Conservation (phyloP, 2,113 vertebrate species). For the Nannospalax galili region DNA sequence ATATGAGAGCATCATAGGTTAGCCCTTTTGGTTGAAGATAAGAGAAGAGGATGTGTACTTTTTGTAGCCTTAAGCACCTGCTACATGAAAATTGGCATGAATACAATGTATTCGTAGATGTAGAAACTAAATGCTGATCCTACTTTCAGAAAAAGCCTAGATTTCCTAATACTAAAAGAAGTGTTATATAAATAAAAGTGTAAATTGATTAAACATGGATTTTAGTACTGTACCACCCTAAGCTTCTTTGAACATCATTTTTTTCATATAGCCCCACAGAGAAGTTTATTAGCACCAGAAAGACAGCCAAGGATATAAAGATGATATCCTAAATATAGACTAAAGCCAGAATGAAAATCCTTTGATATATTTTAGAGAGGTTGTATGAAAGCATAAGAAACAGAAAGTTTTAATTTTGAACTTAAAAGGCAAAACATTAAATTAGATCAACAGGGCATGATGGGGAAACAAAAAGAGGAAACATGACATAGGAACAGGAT, state of each 20-base stretch:
- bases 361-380: conserved; percentile 31
- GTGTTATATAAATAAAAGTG: neutral
- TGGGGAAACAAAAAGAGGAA: conserved; percentile 61
- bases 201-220: conserved; percentile 8
- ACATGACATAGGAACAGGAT: conserved; percentile 1
- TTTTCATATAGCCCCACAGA: conserved; percentile 40
- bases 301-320: conserved; percentile 35
- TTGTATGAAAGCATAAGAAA: conserved; percentile 61
- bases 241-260: conserved; percentile 16
- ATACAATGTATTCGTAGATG: neutral
- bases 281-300: conserved; percentile 55
- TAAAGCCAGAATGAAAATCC: conserved; percentile 30
- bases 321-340: conserved; percentile 31
- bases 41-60: neutral
- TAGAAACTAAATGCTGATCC: neutral
- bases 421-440: conserved; percentile 48
- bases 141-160: neutral
- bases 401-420: conserved; percentile 56
- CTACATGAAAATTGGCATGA: conserved; percentile 29
- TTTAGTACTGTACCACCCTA: neutral
- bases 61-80: neutral
- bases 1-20: conserved; percentile 10
- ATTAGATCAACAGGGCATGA: conserved; percentile 47
- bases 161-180: conserved; percentile 14
- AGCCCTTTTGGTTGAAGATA: neutral